Evolutionary conservation across 2,888 invertebrate species (phyloP).

Genomic region (Diarsia mendica): DNA sequence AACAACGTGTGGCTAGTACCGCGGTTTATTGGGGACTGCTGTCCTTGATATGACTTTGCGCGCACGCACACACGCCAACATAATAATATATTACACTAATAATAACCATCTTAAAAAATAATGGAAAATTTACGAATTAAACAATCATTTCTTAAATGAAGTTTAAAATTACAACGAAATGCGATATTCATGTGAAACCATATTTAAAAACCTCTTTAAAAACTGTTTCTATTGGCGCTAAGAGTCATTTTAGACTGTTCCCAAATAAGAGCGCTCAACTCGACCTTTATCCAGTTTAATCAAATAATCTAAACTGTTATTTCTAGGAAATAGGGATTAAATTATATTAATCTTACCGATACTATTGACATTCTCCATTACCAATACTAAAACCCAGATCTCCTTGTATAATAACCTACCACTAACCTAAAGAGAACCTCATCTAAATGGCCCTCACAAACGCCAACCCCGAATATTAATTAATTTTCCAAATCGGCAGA

Average conservation of each 20-base stretch:
- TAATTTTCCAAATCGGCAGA: conserved; percentile 8
- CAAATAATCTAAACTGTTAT: not conserved
- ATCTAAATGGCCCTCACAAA: not conserved
- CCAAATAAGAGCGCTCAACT: not conserved
- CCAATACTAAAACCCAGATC: not conserved
- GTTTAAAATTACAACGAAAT: too few species aligned
- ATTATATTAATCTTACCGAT: not conserved
- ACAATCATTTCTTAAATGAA: too few species aligned
- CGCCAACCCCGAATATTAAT: conserved; percentile 18
- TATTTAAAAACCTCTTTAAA: too few species aligned
- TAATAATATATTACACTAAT: too few species aligned
- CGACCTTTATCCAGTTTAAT: not conserved
- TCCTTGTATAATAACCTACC: not conserved
- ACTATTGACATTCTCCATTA: not conserved
- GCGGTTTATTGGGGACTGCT: too few species aligned
- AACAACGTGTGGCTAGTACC: too few species aligned
- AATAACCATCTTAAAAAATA: too few species aligned
- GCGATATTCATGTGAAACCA: too few species aligned
- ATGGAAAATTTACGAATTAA: too few species aligned
- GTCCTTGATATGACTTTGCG: too few species aligned
- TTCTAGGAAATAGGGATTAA: not conserved
- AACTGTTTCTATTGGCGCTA: not conserved
- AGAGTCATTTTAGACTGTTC: not conserved
- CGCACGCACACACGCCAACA: too few species aligned
- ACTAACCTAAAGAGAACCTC: not conserved